phyloP scores from a whole-genome alignment of 2,797 vertebrate species.

The Miichthys miiuy region DNA sequence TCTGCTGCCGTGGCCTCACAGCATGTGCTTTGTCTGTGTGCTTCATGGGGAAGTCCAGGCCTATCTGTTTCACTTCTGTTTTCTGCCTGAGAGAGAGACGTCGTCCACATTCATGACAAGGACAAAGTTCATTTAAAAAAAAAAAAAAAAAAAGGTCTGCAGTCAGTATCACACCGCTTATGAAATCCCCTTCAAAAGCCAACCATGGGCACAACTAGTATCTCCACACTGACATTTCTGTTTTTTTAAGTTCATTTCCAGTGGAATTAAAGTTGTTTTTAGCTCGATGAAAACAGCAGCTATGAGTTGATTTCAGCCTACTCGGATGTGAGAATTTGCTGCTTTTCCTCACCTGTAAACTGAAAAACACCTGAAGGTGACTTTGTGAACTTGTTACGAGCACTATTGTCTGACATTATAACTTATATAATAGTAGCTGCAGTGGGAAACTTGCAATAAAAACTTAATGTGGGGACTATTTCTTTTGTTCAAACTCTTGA shows the following conservation, averaged over 20 bases:
- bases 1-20: slow-evolving; percentile 56
- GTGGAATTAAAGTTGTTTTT: neutral
- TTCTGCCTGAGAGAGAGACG: slow-evolving; percentile 75
- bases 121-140: slow-evolving; percentile 66
- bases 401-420: too few relatives aligned
- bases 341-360: neutral
- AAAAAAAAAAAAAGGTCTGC: slow-evolving; percentile 30
- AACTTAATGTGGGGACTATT: too few relatives aligned
- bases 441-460: neutral
- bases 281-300: too few relatives aligned
- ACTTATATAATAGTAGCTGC: neutral
- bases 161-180: slow-evolving; percentile 44
- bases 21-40: slow-evolving; percentile 78
- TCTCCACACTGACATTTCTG: slow-evolving; percentile 9
- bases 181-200: slow-evolving; percentile 70
- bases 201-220: slow-evolving; percentile 21
- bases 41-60: slow-evolving; percentile 84
- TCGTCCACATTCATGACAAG: slow-evolving; percentile 61
- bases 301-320: neutral
- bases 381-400: neutral
- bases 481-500: too few relatives aligned
- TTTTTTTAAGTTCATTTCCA: neutral
- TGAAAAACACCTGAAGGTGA: neutral
- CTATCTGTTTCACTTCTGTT: slow-evolving; percentile 87
- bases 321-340: neutral